phyloP scores from a whole-genome alignment of 2,797 vertebrate species.

The Tympanoctomys barrerae region DNA sequence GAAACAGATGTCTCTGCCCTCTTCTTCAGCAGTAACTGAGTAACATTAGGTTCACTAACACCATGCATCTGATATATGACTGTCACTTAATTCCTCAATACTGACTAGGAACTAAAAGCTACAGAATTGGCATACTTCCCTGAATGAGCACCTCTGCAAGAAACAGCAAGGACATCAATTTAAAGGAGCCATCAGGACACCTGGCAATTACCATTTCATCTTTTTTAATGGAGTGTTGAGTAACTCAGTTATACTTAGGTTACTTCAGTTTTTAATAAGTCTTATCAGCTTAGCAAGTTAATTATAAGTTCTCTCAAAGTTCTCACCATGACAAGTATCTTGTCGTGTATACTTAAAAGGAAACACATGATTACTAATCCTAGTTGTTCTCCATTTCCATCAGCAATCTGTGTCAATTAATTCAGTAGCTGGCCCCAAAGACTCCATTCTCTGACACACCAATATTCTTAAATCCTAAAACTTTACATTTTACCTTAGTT shows the following conservation, averaged over 20 bases:
- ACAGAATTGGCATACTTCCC: not conserved
- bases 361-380: conserved; percentile 66
- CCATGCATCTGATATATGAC: not conserved
- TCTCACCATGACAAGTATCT: conserved; percentile 59
- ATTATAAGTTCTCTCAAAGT: conserved; percentile 58
- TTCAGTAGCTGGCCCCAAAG: not conserved
- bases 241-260: conserved; percentile 49
- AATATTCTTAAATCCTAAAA: conserved; percentile 56
- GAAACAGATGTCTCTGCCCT: conserved; percentile 35
- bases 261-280: conserved; percentile 47
- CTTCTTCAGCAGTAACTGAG: not conserved
- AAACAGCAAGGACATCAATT: not conserved
- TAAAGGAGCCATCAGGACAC: not conserved
- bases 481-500: not conserved
- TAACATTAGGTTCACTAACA: conserved; percentile 36
- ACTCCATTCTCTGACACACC: not conserved
- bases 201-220: not conserved
- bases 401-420: not conserved
- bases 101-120: conserved; percentile 2
- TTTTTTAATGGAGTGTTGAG: not conserved
- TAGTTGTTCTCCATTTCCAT: not conserved
- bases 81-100: not conserved
- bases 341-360: conserved; percentile 40
- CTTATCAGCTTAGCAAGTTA: conserved; percentile 70
- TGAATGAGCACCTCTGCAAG: not conserved